A percentile compares a stretch with the other conserved stretches of the same genome.
Conservation (phyloP, 2,888 invertebrate genomes). For the Peribatodes rhomboidaria region DNA sequence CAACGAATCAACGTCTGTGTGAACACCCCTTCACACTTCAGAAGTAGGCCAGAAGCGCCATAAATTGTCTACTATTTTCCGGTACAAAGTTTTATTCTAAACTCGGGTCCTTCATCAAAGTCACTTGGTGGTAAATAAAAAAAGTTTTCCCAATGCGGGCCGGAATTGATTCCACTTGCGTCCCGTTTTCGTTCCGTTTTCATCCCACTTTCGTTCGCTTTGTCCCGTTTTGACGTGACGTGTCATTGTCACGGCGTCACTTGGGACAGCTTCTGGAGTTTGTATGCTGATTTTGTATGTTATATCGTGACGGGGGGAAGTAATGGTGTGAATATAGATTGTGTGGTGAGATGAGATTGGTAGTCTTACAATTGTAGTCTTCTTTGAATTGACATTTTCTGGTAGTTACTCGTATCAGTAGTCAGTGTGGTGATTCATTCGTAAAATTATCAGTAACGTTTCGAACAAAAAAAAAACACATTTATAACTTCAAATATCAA, state of each 20-base stretch:
- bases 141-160: conserved; percentile 60
- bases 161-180: conserved; percentile 39
- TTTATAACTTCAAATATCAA: too few relatives aligned
- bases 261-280: conserved; percentile 24
- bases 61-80: conserved; percentile 60
- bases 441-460: too few relatives aligned
- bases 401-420: too few relatives aligned
- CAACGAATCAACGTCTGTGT: background rate
- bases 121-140: conserved; percentile 74
- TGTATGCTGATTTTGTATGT: conserved; percentile 35
- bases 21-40: conserved; percentile 13
- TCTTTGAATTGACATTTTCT: too few relatives aligned
- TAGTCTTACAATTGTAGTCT: background rate
- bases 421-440: too few relatives aligned
- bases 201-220: conserved; percentile 39
- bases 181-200: conserved; percentile 27
- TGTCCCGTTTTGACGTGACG: conserved; percentile 30
- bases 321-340: conserved; percentile 5
- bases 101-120: conserved; percentile 78
- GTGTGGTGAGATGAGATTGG: background rate
- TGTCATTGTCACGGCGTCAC: conserved; percentile 42
- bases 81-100: conserved; percentile 68
- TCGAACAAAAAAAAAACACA: too few relatives aligned
- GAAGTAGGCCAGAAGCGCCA: conserved; percentile 59
- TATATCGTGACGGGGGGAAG: conserved; percentile 1